Percentiles rank a stretch among this genome's conserved stretches.
These are phyloP conservation scores for Crotalus horridus DNA, from an alignment of 2,113 vertebrate genomes.

Conservation along the genomic window DNA sequence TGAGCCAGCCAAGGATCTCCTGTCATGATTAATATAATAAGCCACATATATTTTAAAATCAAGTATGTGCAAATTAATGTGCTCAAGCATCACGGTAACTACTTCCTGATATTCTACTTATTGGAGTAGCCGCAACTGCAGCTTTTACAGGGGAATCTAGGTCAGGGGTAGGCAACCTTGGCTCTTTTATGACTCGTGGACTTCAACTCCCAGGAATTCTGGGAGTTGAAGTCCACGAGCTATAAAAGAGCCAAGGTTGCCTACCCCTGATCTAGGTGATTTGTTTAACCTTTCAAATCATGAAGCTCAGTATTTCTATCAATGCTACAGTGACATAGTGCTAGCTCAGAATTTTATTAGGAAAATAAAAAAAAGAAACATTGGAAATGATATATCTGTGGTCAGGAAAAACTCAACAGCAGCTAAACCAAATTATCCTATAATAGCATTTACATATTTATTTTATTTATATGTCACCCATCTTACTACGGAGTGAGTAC, in stretches of 20 bases:
- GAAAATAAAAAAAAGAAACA: neutral
- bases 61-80: neutral
- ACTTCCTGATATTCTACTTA: neutral
- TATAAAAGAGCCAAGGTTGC: too few species aligned
- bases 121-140: neutral
- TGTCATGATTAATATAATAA: neutral
- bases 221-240: too few species aligned
- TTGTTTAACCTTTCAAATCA: neutral
- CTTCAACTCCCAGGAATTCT: too few species aligned
- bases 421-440: neutral
- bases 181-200: too few species aligned
- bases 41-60: neutral
- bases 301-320: neutral
- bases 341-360: neutral
- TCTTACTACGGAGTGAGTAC: neutral
- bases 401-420: neutral
- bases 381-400: neutral
- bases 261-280: neutral
- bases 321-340: too few species aligned
- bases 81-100: neutral
- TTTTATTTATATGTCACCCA: neutral
- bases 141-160: neutral
- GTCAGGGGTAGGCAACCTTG: too few species aligned
- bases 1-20: neutral
- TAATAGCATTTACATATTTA: neutral